phyloP scores from a whole-genome alignment of 2,888 invertebrate species.

The Acrobasis suavella region DNA sequence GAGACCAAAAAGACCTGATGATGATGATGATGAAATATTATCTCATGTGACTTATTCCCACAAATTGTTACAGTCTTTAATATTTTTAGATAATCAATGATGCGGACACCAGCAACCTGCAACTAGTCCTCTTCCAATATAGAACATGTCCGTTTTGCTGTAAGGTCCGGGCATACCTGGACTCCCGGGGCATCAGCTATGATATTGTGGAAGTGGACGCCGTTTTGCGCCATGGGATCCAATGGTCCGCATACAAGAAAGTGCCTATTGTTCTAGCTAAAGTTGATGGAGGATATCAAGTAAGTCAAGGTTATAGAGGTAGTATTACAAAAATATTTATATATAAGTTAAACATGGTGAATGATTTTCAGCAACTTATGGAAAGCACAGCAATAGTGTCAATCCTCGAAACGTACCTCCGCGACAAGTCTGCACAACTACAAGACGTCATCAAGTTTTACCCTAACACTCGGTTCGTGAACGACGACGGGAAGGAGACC shows the following conservation, averaged over 20 bases:
- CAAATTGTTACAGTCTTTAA: too few species aligned
- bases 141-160: slow-evolving; percentile 99
- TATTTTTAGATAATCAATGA: slow-evolving; percentile 84
- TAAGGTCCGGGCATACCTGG: slow-evolving; percentile 94
- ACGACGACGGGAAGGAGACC: slow-evolving; percentile 85
- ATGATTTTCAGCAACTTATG: slow-evolving; percentile 86
- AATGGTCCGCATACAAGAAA: slow-evolving; percentile 97
- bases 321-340: too few species aligned
- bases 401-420: slow-evolving; percentile 89
- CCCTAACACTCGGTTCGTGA: slow-evolving; percentile 86
- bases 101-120: slow-evolving; percentile 85
- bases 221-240: slow-evolving; percentile 93
- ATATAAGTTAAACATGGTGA: not conserved
- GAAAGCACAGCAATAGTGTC: slow-evolving; percentile 98
- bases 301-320: slow-evolving; percentile 41
- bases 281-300: slow-evolving; percentile 87
- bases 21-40: too few species aligned
- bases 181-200: slow-evolving; percentile 96
- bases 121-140: slow-evolving; percentile 96
- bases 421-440: slow-evolving; percentile 83
- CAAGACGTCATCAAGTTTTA: slow-evolving; percentile 89
- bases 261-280: slow-evolving; percentile 94
- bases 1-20: too few species aligned
- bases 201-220: slow-evolving; percentile 99
- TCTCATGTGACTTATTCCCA: too few species aligned